Base-by-base conservation (phyloP, 2,797 vertebrate genomes). In the Catostomus latipinnis region DNA sequence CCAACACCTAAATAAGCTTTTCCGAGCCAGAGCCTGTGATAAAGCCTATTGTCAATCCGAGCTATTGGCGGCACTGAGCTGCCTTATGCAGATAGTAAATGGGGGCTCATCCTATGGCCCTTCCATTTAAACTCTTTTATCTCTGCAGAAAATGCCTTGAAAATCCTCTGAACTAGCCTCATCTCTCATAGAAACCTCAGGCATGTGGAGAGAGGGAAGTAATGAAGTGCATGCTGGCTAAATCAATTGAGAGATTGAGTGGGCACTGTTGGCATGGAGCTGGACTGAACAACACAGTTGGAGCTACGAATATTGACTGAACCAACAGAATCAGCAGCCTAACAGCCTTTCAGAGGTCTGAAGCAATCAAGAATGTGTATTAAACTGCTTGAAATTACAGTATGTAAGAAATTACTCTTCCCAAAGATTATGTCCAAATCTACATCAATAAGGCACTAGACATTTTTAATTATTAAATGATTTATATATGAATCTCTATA, bases 91-190 rank as follows among this genome's bases (percentile, higher is more conserved):
- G 57, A 80, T 81, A 84, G 80, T 84, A 85, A 82, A 87, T 84
- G 70, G 86, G 46, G 65, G 45, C 77, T 85, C 53, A 57, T 85
- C 63, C 69, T 61, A 50, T 73, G 74, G 75, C 71, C 75, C 74
- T 50, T 78, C 76, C 69, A 79, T 85, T 82, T 81, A 85, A 87
- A 71, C 80, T 85, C 80, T 84, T 84, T 87, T 85, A 85, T 85
- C 86, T 78, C 82, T 18, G 52, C 43, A 16, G 16, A 70, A 81
- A 82, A 71, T 61, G 67, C 70, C 67, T 58, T 50, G 54, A 18
- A 45, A 79, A 52, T 61, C 63, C 66, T 58, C 49, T 10, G 49
- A 74, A 68, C 81, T 79, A 57, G 74, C 73, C 73, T 71, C 45
- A 1, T 46, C 10, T 53, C 60, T 60, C 66, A 14, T 53, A 52